Base-by-base conservation (phyloP, 2,113 vertebrate genomes). In the Gallinago paraguaiae region DNA sequence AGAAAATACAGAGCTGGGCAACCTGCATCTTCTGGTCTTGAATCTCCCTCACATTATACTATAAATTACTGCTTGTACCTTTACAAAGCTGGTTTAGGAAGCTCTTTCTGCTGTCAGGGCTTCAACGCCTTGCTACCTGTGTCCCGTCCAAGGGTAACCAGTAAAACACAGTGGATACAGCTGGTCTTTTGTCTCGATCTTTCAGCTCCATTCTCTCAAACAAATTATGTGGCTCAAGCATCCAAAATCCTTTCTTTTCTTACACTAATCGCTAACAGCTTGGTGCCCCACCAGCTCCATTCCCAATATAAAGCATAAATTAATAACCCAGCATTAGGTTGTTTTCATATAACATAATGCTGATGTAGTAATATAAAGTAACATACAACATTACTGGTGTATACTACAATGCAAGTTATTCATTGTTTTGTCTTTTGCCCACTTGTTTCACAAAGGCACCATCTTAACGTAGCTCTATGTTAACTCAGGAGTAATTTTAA, bases 131-230 rank as follows among this genome's bases (percentile, higher is more conserved):
- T 28, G 3, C 18, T 27, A 2, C 23, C 2, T 7, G 0, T 7
- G 1, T 7, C 23, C 19, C 8, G 9, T 7, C 59, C 15, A 6
- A 43, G 65, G 50, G 12, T 14, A 9, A 7, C 60, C 4, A 12
- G 6, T 12, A 18, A 9, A 7, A 20, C 6, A 0, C 1, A 1
- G 24, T 8, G 22, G 64, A 3, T 7, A 15, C 45, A 56, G 41
- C 28, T 39, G 7, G 25, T 22, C 22, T 48, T 39, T 37, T 37
- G 33, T 14, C 24, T 31, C 15, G 7, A 35, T 6, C 56, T 28
- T 68, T 45, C 71, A 35, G 13, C 28, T 35, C 45, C 64, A 23
- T 19, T 30, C 13, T 10, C 50, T 22, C 33, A 33, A 27, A 28
- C 39, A 30, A 76, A 8, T 10, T 27, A 10, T 1, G 4, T 22